Percentiles rank a stretch among this genome's conserved stretches.
Evolutionary conservation across 2,797 vertebrate genomes (phyloP).

Genomic region (Pangasius larnaudii): DNA sequence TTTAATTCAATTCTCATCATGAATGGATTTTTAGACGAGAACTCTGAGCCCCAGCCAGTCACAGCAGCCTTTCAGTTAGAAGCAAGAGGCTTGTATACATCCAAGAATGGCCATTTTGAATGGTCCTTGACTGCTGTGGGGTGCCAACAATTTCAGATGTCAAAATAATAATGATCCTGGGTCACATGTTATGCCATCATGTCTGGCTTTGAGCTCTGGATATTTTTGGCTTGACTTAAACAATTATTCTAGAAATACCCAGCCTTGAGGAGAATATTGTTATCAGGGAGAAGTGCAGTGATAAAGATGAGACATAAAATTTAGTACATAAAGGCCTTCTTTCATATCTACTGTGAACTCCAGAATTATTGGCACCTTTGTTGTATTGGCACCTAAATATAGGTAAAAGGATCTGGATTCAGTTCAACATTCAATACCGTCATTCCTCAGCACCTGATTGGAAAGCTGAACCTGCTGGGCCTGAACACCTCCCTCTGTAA

Average conservation of each 20-base stretch:
- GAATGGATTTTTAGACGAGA: conserved; percentile 4
- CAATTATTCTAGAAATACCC: not conserved
- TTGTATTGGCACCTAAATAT: too few relatives aligned
- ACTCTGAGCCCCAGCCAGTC: not conserved
- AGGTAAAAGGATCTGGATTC: not conserved
- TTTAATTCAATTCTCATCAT: conserved; percentile 23
- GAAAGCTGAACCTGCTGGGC: too few relatives aligned
- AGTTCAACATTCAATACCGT: too few relatives aligned
- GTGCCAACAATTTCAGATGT: not conserved
- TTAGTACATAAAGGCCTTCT: not conserved
- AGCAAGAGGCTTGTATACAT: not conserved
- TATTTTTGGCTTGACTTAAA: not conserved
- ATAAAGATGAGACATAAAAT: not conserved
- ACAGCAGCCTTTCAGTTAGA: not conserved
- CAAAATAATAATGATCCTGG: not conserved
- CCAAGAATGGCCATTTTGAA: not conserved
- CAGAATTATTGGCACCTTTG: not conserved
- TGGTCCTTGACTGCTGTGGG: not conserved
- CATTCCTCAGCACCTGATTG: too few relatives aligned
- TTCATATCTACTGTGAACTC: not conserved
- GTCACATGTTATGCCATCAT: not conserved
- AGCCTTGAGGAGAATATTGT: not conserved
- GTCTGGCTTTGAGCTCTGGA: not conserved
- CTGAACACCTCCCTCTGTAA: too few relatives aligned
- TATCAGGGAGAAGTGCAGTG: not conserved